Percentiles rank a stretch among this genome's conserved stretches.
Conservation (phyloP, 2,888 invertebrate species). For the Brassicogethes aeneus region DNA sequence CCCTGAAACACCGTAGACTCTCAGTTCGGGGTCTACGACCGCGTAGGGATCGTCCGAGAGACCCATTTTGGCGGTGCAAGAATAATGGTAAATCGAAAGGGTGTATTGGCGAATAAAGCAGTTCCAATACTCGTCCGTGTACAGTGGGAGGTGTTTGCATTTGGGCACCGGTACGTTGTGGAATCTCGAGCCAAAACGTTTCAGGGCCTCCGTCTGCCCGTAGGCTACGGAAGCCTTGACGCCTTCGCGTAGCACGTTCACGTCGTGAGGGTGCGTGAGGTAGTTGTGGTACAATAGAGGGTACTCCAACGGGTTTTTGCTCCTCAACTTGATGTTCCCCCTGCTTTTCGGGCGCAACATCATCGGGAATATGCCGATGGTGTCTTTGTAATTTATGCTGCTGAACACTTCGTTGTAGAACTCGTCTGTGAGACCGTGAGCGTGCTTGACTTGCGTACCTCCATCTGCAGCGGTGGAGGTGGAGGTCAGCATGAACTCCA, state of each 20-base stretch:
- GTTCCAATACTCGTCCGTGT: conserved; percentile 82
- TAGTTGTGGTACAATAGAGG: conserved; percentile 90
- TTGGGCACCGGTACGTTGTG: conserved; percentile 69
- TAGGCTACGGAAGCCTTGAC: conserved; percentile 78
- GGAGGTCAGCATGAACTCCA: conserved; percentile 83
- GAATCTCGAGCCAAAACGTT: conserved; percentile 68
- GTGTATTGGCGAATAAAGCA: conserved; percentile 77
- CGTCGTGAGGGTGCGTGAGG: conserved; percentile 77
- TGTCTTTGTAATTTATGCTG: conserved; percentile 63
- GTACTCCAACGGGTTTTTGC: conserved; percentile 60
- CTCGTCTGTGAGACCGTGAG: conserved; percentile 73
- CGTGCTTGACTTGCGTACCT: conserved; percentile 65
- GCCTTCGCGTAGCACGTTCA: conserved; percentile 74
- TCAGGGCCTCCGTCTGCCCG: conserved; percentile 69
- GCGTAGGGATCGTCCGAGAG: conserved; percentile 66
- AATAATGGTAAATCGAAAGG: conserved; percentile 81
- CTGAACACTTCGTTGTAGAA: conserved; percentile 70
- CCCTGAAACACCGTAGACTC: conserved; percentile 60
- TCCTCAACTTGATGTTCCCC: conserved; percentile 60
- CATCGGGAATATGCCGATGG: conserved; percentile 80
- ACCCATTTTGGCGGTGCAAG: conserved; percentile 81
- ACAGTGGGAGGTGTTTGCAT: conserved; percentile 67
- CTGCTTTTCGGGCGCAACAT: conserved; percentile 80
- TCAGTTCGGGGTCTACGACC: conserved; percentile 69
- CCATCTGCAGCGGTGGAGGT: conserved; percentile 76